These are phyloP conservation scores for Dendrolimus kikuchii DNA, from an alignment of 1,140 invertebrate genomes.

Conservation along the genomic window DNA sequence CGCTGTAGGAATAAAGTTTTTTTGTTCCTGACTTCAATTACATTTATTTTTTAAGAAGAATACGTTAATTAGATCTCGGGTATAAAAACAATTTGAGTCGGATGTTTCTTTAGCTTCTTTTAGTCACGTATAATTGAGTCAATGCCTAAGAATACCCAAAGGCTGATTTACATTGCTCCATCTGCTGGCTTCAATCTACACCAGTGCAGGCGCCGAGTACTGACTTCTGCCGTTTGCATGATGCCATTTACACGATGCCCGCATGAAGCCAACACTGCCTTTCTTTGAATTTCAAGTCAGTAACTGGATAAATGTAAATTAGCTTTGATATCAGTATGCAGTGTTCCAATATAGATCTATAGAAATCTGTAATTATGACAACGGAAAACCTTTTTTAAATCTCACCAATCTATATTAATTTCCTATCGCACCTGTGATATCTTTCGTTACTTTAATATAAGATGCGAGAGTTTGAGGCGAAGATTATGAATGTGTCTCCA, in stretches of 20 bases:
- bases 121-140: too few species aligned
- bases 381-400: neutral
- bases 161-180: too few species aligned
- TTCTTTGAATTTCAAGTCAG: too few species aligned
- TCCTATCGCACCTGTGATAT: constrained; percentile 36
- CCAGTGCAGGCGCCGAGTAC: too few species aligned
- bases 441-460: constrained; percentile 57
- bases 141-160: too few species aligned
- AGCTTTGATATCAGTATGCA: too few species aligned
- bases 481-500: constrained; percentile 69
- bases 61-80: constrained; percentile 48
- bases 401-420: constrained; percentile 23
- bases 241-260: too few species aligned
- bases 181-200: too few species aligned
- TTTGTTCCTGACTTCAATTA: constrained; percentile 52
- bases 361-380: constrained; percentile 5
- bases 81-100: constrained; percentile 19
- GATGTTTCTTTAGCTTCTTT: constrained; percentile 1
- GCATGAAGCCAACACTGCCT: too few species aligned
- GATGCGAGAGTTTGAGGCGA: constrained; percentile 50
- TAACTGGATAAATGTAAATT: too few species aligned
- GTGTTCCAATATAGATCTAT: too few species aligned
- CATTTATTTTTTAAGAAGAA: constrained; percentile 45
- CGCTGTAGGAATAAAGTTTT: constrained; percentile 48
- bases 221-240: too few species aligned